Evolutionary conservation across 2,797 vertebrate genomes (phyloP), one percentile per base, ranked within the genome.

Genomic region (Cynopterus sphinx): DNA sequence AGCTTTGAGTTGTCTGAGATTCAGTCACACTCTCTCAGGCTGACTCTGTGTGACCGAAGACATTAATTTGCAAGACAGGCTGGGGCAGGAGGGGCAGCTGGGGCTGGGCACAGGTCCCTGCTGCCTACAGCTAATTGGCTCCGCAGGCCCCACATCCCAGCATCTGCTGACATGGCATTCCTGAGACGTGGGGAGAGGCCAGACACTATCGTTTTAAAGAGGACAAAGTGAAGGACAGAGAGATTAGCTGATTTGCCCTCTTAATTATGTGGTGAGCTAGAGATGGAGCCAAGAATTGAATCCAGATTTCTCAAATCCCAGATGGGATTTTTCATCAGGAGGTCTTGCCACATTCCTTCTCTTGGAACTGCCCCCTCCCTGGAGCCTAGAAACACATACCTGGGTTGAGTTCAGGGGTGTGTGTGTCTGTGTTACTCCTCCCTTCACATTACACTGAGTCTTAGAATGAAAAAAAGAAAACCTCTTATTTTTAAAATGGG

Each of bases 291-390:
- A 93, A 84, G 96, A 97, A 98, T 98, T 98, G 95, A 95, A 97
- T 97, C 97, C 97, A 98, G 97, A 97, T 97, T 98, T 97, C 93
- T 92, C 63, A 28, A 91, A 73, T 92, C 95, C 94, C 97, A 97
- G 93, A 94, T 93, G 96, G 87, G 59, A 73, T 96, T 97, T 98
- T 95, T 98, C 96, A 96, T 85, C 79, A 78, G 57, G 87, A 96
- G 91, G 93, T 71, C 89, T 78, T 94, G 91, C 93, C 68, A 88
- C 96, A 96, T 96, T 97, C 90, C 59, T 97, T 94, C 77, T 12
- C 84, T 49, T 53, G 73, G 73, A 92, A 43, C 63, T n/a, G 15
- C 87, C 79, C 79, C 22, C 59, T 55, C 57, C 68, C 79, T 83
- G 68, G 70, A 71, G 79, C 85, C 81, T 90, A 96, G 93, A 91